These are phyloP conservation scores for Heliconius hermathena DNA, from an alignment of 1,140 invertebrate genomes.

Conservation along the genomic window DNA sequence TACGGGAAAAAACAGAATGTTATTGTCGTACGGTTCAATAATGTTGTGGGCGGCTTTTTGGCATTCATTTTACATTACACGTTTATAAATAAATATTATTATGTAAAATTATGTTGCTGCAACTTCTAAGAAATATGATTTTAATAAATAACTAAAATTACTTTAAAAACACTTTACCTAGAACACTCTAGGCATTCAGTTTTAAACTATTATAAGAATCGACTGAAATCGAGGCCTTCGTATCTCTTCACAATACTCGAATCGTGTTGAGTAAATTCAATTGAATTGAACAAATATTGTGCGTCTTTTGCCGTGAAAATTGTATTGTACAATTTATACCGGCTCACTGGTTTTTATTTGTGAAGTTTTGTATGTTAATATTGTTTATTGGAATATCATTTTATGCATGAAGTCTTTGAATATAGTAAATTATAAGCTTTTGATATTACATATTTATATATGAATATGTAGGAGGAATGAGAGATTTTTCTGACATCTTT, in stretches of 20 bases:
- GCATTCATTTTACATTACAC: no score
- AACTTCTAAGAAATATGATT: no score
- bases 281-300: constrained; percentile 54
- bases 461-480: no score
- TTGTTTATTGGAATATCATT: constrained; percentile 31
- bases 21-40: no score
- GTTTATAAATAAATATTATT: no score
- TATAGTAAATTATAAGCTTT: constrained; percentile 2
- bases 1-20: no score
- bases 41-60: no score
- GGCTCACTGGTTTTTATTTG: constrained; percentile 35
- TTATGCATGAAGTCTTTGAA: constrained; percentile 15
- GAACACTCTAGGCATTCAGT: constrained; percentile 1
- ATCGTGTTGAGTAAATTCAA: constrained; percentile 54
- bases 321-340: constrained; percentile 52
- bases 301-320: constrained; percentile 45
- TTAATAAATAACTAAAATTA: neutral
- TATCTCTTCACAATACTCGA: constrained; percentile 38
- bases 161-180: neutral
- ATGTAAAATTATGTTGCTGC: no score
- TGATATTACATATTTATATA: neutral
- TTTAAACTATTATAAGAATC: constrained; percentile 38
- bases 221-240: constrained; percentile 25
- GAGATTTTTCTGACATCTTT: neutral
- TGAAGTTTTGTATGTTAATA: constrained; percentile 33